Conservation (phyloP, 2,888 invertebrate species). For the Graphium colonna region DNA sequence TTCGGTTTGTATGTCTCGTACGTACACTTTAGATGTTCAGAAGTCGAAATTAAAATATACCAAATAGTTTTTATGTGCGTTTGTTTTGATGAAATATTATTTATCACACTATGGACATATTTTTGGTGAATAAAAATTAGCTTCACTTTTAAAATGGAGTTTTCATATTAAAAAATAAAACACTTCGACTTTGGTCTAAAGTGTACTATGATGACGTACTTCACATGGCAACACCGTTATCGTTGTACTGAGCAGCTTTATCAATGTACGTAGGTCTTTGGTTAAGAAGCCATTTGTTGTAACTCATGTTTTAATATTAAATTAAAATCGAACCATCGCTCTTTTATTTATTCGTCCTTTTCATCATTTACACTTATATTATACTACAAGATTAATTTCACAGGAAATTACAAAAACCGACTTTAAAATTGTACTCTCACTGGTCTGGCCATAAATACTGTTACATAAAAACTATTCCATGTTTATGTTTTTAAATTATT, state of each 20-base stretch:
- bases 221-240: conserved; percentile 32
- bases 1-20: neutral
- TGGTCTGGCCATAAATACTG: no score
- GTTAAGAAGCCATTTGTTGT: conserved; percentile 79
- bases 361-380: neutral
- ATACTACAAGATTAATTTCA: no score
- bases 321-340: conserved; percentile 62
- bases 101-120: no score
- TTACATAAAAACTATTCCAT: no score
- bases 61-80: conserved; percentile 15
- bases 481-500: no score
- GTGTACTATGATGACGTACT: conserved; percentile 25
- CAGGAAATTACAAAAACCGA: no score
- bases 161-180: no score
- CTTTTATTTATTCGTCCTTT: conserved; percentile 31
- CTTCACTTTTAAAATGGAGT: no score
- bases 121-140: no score
- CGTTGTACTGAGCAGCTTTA: conserved; percentile 71
- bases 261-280: conserved; percentile 68
- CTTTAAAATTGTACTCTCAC: no score
- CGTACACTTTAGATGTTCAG: neutral
- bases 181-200: conserved; percentile 25
- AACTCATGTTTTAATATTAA: conserved; percentile 78
- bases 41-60: conserved; percentile 6
- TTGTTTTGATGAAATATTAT: conserved; percentile 5